Conservation (phyloP, 2,113 vertebrate species). For the Raja brachyura region DNA sequence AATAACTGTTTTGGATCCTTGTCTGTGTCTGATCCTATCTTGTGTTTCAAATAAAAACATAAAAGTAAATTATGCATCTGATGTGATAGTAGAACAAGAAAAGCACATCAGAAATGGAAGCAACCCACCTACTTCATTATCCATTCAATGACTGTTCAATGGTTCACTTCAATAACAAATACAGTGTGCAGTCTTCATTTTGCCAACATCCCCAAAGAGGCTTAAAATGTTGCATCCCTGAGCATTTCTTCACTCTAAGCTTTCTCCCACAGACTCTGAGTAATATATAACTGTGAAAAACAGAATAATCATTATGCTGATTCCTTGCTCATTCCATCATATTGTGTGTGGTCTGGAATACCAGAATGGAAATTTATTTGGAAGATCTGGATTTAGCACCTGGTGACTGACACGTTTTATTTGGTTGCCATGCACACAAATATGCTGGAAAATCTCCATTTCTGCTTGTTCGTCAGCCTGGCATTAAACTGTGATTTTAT, state of each 20-base stretch:
- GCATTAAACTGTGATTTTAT: neutral
- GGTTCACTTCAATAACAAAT: neutral
- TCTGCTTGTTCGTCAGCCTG: neutral
- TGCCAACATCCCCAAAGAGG: neutral
- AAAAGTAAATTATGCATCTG: neutral
- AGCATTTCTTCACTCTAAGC: neutral
- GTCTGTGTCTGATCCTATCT: neutral
- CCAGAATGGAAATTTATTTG: neutral
- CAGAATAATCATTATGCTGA: neutral
- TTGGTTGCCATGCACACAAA: neutral
- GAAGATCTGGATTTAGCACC: neutral
- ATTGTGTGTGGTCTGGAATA: neutral
- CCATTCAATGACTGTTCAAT: constrained; percentile 13
- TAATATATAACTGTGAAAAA: neutral
- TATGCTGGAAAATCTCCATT: neutral
- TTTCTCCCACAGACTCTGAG: neutral
- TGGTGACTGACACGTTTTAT: neutral
- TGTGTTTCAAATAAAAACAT: neutral
- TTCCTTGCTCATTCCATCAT: neutral
- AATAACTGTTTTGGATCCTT: neutral
- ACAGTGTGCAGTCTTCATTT: neutral
- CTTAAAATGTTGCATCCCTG: neutral
- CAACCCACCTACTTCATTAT: neutral
- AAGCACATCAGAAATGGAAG: constrained; percentile 10
- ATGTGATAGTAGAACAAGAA: neutral